Conservation (phyloP, 2,797 vertebrate genomes). For the Cheirogaleus major region DNA sequence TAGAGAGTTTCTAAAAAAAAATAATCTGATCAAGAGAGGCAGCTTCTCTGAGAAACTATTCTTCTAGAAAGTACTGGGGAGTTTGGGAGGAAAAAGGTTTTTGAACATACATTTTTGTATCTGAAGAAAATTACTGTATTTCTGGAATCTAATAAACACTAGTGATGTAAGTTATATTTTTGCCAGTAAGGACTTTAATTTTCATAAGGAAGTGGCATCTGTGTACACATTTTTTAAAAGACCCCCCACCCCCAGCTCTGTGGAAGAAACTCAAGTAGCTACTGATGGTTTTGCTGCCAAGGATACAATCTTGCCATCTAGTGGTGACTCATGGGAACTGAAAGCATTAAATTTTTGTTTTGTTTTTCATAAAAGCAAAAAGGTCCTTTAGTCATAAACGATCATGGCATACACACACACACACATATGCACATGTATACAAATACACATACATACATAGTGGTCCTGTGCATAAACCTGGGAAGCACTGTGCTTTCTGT, state of each 20-base stretch:
- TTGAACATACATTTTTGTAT: not conserved
- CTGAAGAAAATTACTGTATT: not conserved
- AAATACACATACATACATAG: not conserved
- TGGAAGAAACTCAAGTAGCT: not conserved
- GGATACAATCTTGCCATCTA: constrained; percentile 58
- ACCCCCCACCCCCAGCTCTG: not conserved
- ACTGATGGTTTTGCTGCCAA: not conserved
- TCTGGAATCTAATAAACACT: constrained; percentile 13
- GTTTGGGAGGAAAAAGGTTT: not conserved
- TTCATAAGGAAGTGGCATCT: not conserved
- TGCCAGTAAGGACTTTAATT: not conserved
- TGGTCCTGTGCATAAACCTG: not conserved
- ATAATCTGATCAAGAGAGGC: not conserved
- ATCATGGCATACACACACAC: not conserved
- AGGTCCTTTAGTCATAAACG: not conserved
- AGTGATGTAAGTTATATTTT: not conserved
- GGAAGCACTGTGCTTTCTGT: not conserved
- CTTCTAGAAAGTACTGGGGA: not conserved
- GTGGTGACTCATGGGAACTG: constrained; percentile 9
- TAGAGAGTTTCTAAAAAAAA: not conserved
- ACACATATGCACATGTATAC: not conserved
- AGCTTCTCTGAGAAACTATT: not conserved
- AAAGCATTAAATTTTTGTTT: not conserved
- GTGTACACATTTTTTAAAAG: not conserved
- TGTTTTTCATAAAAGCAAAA: not conserved